Percentiles rank a stretch among this genome's conserved stretches.
These are phyloP conservation scores for Aradophagus sp. DNA, from an alignment of 1,140 invertebrate species.

Conservation along the genomic window DNA sequence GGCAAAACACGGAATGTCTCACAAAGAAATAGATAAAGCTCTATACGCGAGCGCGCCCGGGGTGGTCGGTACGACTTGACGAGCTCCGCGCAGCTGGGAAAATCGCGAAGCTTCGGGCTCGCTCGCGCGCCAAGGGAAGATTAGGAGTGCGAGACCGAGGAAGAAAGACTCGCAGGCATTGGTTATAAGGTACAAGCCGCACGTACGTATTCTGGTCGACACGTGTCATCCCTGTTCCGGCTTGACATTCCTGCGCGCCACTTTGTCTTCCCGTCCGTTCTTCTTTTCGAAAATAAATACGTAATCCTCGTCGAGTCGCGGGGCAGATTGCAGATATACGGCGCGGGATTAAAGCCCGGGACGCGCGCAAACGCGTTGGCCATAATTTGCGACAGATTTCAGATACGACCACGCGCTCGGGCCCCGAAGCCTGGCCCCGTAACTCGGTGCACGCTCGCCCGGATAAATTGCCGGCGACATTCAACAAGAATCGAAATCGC, in stretches of 20 bases:
- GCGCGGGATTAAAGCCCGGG: slow-evolving; percentile 32
- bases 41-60: slow-evolving; percentile 59
- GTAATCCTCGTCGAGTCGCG: slow-evolving; percentile 63
- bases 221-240: slow-evolving; percentile 66
- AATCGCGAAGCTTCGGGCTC: slow-evolving; percentile 59
- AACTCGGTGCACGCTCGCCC: too few species aligned
- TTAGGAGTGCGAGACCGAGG: slow-evolving; percentile 21
- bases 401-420: not conserved
- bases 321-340: slow-evolving; percentile 44
- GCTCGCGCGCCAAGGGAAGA: slow-evolving; percentile 43
- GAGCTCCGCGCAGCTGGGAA: slow-evolving; percentile 72
- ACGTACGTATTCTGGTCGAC: slow-evolving; percentile 68
- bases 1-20: slow-evolving; percentile 9
- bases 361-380: slow-evolving; percentile 35
- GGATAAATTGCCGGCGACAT: too few species aligned
- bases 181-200: slow-evolving; percentile 62
- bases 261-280: slow-evolving; percentile 40
- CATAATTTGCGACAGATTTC: slow-evolving; percentile 37
- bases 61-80: slow-evolving; percentile 73
- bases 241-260: slow-evolving; percentile 38
- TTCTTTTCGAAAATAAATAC: slow-evolving; percentile 63
- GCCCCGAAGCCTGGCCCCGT: too few species aligned
- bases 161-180: slow-evolving; percentile 53
- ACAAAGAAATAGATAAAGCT: slow-evolving; percentile 33
- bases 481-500: too few species aligned